These are phyloP conservation scores for Formica selysi DNA, from an alignment of 1,140 invertebrate species.

Conservation along the genomic window DNA sequence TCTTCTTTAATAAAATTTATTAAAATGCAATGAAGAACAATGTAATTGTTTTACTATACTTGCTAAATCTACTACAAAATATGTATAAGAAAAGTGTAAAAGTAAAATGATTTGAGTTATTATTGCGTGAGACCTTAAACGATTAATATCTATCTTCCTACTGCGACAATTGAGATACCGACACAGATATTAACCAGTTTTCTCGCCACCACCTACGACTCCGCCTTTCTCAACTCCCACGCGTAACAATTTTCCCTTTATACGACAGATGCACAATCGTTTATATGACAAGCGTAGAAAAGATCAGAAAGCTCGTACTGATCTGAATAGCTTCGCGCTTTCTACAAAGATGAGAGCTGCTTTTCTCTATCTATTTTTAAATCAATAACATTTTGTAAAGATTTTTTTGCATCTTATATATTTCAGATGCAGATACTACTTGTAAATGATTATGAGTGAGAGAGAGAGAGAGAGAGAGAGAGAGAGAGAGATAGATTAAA, in stretches of 20 bases:
- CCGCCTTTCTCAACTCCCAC: background rate
- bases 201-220: constrained; percentile 1
- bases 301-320: background rate
- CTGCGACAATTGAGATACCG: background rate
- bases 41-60: background rate
- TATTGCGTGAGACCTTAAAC: constrained; percentile 5
- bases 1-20: constrained; percentile 8
- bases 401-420: background rate
- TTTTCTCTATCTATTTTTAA: too few relatives aligned
- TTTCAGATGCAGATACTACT: background rate
- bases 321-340: background rate
- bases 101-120: background rate
- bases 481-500: too few relatives aligned
- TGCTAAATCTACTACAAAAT: background rate
- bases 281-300: background rate
- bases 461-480: too few relatives aligned
- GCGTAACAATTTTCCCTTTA: background rate
- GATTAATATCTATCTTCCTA: constrained; percentile 8
- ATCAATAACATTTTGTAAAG: background rate
- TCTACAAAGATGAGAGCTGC: background rate
- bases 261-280: background rate
- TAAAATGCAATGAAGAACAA: background rate
- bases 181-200: background rate
- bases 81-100: background rate
- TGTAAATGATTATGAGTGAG: background rate